A percentile compares a stretch with the other conserved stretches of the same genome.
These are phyloP conservation scores for Catharus ustulatus DNA, from an alignment of 2,797 vertebrate genomes.

Conservation along the genomic window DNA sequence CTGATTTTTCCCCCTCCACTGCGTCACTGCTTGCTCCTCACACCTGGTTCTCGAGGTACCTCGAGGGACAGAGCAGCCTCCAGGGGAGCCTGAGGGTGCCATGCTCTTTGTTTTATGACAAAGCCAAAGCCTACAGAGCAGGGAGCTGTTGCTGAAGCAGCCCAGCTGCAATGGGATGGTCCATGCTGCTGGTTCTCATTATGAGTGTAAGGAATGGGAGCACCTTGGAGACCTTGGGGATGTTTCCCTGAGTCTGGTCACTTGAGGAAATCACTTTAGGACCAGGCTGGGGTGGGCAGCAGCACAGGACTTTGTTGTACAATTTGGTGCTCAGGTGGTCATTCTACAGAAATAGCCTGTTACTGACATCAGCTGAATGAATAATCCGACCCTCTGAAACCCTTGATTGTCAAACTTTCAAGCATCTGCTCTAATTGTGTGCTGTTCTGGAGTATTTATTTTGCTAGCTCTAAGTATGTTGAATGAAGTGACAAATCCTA, in stretches of 20 bases:
- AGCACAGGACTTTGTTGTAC: neutral
- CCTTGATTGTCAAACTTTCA: neutral
- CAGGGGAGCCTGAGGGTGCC: accelerated
- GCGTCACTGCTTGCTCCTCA: neutral
- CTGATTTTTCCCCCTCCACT: neutral
- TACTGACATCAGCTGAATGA: neutral
- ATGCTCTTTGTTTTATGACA: neutral
- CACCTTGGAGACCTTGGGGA: neutral
- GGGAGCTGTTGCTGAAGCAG: neutral
- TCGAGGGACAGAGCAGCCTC: neutral
- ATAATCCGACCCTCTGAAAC: neutral
- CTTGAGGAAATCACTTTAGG: neutral
- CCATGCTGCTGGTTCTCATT: accelerated
- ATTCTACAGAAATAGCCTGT: neutral
- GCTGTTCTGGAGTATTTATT: neutral
- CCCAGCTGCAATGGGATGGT: neutral
- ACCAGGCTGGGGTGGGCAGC: neutral
- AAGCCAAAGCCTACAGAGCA: neutral
- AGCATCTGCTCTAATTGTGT: neutral
- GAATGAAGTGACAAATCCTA: neutral
- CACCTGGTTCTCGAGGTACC: neutral
- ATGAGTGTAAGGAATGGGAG: neutral
- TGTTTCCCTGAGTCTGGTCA: neutral
- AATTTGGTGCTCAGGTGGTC: neutral
- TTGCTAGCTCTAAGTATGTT: neutral